These are phyloP conservation scores for Sander vitreus DNA, from an alignment of 2,113 vertebrate species.

Conservation along the genomic window DNA sequence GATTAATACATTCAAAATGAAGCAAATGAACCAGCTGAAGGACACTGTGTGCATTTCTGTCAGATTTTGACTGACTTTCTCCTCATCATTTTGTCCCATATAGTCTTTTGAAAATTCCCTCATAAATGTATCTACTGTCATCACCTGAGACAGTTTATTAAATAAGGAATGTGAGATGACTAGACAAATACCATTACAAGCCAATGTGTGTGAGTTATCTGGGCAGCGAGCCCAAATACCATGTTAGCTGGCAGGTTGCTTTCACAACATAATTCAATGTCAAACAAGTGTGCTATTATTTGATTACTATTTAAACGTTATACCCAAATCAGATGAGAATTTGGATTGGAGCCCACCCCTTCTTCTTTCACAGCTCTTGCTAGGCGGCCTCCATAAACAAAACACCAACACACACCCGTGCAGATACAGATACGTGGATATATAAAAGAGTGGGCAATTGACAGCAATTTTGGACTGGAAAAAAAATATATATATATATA, in stretches of 20 bases:
- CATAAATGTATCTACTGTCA: not conserved
- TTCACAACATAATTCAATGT: conserved; percentile 31
- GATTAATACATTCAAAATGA: conserved; percentile 31
- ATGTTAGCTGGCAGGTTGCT: conserved; percentile 1
- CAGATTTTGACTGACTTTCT: not conserved
- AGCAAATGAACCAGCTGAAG: conserved; percentile 34
- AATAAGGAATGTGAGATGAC: conserved; percentile 28
- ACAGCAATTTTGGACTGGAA: not conserved
- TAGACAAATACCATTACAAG: conserved; percentile 33
- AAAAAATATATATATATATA: not conserved
- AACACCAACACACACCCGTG: not conserved
- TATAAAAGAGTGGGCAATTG: not conserved
- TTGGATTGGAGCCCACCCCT: conserved; percentile 21
- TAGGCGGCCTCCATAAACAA: not conserved
- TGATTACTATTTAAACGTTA: conserved; percentile 29
- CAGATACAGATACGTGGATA: not conserved
- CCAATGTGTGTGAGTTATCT: conserved; percentile 15
- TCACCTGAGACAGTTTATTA: conserved; percentile 11
- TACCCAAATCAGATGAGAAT: conserved; percentile 19
- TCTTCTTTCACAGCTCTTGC: not conserved
- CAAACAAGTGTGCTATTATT: conserved; percentile 33
- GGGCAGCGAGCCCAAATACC: conserved; percentile 37
- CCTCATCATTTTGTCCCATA: not conserved
- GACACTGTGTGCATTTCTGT: conserved; percentile 24
- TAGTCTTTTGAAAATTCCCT: not conserved